Evolutionary conservation across 2,888 invertebrate genomes (phyloP).

Genomic region (Rotaria macrura): DNA sequence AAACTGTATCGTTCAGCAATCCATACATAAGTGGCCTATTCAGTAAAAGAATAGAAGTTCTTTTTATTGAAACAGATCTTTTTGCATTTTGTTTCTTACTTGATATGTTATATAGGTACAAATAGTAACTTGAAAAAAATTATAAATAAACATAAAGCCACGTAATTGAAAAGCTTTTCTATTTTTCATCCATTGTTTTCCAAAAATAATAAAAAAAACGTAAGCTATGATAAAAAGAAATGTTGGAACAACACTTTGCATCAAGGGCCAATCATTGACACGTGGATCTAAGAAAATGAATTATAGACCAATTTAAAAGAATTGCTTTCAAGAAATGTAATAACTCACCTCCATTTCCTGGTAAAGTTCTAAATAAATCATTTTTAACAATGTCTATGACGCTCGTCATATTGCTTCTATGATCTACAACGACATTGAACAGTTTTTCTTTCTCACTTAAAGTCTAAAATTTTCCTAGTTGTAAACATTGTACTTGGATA

Average conservation of each 20-base stretch:
- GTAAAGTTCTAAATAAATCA: neutral
- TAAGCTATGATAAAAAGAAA: constrained; percentile 36
- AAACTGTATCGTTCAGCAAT: constrained; percentile 60
- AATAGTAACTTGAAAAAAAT: constrained; percentile 39
- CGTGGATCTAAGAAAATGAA: neutral
- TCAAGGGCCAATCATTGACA: neutral
- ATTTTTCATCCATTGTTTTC: constrained; percentile 40
- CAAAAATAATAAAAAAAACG: constrained; percentile 39
- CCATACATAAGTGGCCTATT: neutral
- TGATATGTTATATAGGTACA: constrained; percentile 39
- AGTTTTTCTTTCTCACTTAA: no score
- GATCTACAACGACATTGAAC: no score
- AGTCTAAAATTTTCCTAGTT: no score
- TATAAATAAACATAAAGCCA: constrained; percentile 41
- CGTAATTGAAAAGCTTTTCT: constrained; percentile 41
- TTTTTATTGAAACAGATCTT: neutral
- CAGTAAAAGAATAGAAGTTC: neutral
- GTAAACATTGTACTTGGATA: no score
- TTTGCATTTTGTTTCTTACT: constrained; percentile 33
- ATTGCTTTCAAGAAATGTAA: neutral
- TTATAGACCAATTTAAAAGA: no score
- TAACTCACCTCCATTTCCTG: neutral
- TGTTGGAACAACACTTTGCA: neutral
- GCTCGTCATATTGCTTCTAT: no score
- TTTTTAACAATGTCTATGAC: neutral